A percentile compares a stretch with the other conserved stretches of the same genome.
phyloP scores from a whole-genome alignment of 2,797 vertebrate genomes.

The Intellagama lesueurii region DNA sequence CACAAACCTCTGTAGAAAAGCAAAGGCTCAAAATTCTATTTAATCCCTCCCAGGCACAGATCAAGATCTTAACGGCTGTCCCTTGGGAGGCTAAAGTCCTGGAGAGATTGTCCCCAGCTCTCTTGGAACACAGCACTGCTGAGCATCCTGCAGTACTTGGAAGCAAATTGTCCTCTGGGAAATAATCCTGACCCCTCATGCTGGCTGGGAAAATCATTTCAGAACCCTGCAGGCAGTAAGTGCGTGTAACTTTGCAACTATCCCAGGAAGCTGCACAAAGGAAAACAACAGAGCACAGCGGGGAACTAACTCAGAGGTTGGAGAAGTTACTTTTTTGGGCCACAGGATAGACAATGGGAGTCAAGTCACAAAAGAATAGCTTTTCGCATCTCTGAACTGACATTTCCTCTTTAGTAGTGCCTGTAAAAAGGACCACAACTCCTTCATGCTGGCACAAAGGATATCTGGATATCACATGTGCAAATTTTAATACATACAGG shows the following conservation, averaged over 20 bases:
- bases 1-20: constrained; percentile 12
- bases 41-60: fast-evolving
- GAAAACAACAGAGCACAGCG: neutral
- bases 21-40: neutral
- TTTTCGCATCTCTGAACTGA: too few species aligned
- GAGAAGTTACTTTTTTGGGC: too few species aligned
- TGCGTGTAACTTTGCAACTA: neutral
- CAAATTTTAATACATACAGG: too few species aligned
- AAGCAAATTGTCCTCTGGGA: constrained; percentile 39
- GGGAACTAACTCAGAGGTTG: neutral
- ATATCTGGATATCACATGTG: neutral
- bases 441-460: neutral
- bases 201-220: fast-evolving
- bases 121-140: neutral
- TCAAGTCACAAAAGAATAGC: too few species aligned
- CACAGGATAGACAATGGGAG: too few species aligned
- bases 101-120: neutral
- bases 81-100: fast-evolving
- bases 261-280: constrained; percentile 2
- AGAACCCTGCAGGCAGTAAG: neutral
- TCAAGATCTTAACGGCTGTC: constrained; percentile 37
- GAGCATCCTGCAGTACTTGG: fast-evolving
- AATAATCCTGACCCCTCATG: neutral
- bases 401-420: neutral
- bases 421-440: neutral